A percentile compares a stretch with the other conserved stretches of the same genome.
Conservation (phyloP, 2,888 invertebrate species). For the Brachylomia viminalis region DNA sequence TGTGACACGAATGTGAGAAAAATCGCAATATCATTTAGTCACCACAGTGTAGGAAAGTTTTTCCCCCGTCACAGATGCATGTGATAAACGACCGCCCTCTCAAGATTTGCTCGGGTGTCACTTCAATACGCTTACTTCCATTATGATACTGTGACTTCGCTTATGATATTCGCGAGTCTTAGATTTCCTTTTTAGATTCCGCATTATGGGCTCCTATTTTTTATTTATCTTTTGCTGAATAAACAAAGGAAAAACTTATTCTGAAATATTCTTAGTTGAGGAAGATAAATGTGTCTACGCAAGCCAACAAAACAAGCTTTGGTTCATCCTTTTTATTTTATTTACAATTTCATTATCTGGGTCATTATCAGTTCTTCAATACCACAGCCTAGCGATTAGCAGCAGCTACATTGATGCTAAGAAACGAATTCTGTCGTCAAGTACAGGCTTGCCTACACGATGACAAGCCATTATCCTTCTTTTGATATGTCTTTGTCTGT, state of each 20-base stretch:
- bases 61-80: conserved; percentile 80
- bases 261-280: not conserved
- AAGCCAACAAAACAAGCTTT: too few relatives aligned
- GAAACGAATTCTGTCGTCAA: not conserved
- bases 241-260: not conserved
- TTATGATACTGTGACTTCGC: conserved; percentile 52
- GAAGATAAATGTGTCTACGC: not conserved
- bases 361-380: not conserved
- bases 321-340: too few relatives aligned
- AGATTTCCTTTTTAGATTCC: conserved; percentile 19
- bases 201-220: not conserved
- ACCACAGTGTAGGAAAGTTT: conserved; percentile 75
- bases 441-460: not conserved
- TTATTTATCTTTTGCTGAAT: not conserved
- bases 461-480: not conserved
- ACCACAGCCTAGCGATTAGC: not conserved
- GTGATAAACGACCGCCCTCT: conserved; percentile 80
- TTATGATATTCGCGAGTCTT: conserved; percentile 38
- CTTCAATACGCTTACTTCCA: conserved; percentile 67
- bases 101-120: conserved; percentile 65
- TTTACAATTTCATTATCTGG: not conserved
- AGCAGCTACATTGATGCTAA: not conserved
- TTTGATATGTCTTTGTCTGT: not conserved
- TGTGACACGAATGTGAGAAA: conserved; percentile 71
- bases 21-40: conserved; percentile 85